Base-by-base conservation (phyloP, 2,113 vertebrate genomes). In the Pelecanus crispus region DNA sequence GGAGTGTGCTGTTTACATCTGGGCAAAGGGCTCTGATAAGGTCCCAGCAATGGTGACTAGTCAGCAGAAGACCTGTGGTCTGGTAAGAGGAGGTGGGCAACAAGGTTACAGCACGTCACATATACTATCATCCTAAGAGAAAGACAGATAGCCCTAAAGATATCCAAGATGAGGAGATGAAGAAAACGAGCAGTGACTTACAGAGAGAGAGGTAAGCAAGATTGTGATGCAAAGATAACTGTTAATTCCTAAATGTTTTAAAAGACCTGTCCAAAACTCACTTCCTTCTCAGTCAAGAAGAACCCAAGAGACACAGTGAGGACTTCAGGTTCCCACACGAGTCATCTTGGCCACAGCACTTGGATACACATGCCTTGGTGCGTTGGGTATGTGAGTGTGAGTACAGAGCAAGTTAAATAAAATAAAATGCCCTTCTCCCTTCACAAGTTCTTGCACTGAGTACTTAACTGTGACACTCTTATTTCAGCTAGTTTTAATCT, bases 401-500 rank as follows among this genome's bases (percentile, higher is more conserved):
- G 44, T 25, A 40, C 7, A 28, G 40, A 87, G 28, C 25, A 87
- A 68, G 28, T 28, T 28, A 71, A 93, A 80, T 36, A 59, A 59
- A 71, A 79, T 26, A 78, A 90, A 83, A 85, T 36, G 32, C 11
- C 9, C 50, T 75, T 70, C 66, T 87, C 28, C 40, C 28, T 82
- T 85, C 53, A 90, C 31, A 63, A 71, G 49, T 49, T 58, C 25
- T 82, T 58, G 52, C 58, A n/a, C 22, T 65, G 81, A 63, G 56
- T 61, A 68, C 42, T 87, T 91, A 84, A 74, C 52, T 68, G 47
- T n/a, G 25, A 81, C 40, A 70, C 31, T 87, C 28, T 56, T 61
- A 56, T 56, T 91, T 70, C 86, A 86, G 28, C 22, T 66, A 65
- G 58, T 82, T 92, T 80, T 92, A 91, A 80, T 77, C 75, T 53